A percentile compares a stretch with the other conserved stretches of the same genome.
Conservation (phyloP, 2,888 invertebrate species). For the Digitonthophagus gazella region DNA sequence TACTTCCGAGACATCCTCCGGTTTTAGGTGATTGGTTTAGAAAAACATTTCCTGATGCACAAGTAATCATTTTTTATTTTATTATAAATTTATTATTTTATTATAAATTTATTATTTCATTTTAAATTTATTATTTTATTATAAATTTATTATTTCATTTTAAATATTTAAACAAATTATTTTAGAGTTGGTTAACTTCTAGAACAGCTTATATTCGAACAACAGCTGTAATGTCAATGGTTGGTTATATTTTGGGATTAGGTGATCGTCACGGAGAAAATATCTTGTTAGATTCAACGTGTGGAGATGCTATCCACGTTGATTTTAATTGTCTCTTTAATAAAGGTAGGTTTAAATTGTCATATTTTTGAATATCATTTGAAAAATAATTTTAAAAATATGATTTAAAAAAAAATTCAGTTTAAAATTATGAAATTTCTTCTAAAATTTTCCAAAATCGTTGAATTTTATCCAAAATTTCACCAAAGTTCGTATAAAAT, state of each 20-base stretch:
- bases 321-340: constrained; percentile 99
- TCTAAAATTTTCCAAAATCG: too few relatives aligned
- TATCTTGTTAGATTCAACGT: constrained; percentile 86
- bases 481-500: too few relatives aligned
- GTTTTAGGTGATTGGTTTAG: constrained; percentile 93
- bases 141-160: not conserved
- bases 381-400: too few relatives aligned
- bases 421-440: too few relatives aligned
- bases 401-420: too few relatives aligned
- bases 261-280: constrained; percentile 98
- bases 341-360: constrained; percentile 64
- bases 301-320: constrained; percentile 94
- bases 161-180: not conserved
- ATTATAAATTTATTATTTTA: constrained; percentile 10
- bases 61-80: constrained; percentile 41
- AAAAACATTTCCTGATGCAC: constrained; percentile 82
- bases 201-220: constrained; percentile 87
- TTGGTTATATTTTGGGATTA: constrained; percentile 84
- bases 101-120: too few relatives aligned
- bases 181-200: constrained; percentile 77
- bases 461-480: too few relatives aligned
- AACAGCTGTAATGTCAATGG: constrained; percentile 96
- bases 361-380: too few relatives aligned
- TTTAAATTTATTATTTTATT: constrained; percentile 8
- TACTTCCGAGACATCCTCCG: constrained; percentile 73